Evolutionary conservation across 1,140 invertebrate genomes (phyloP), one percentile per base, ranked within the genome.

Genomic region (Linepithema humile): DNA sequence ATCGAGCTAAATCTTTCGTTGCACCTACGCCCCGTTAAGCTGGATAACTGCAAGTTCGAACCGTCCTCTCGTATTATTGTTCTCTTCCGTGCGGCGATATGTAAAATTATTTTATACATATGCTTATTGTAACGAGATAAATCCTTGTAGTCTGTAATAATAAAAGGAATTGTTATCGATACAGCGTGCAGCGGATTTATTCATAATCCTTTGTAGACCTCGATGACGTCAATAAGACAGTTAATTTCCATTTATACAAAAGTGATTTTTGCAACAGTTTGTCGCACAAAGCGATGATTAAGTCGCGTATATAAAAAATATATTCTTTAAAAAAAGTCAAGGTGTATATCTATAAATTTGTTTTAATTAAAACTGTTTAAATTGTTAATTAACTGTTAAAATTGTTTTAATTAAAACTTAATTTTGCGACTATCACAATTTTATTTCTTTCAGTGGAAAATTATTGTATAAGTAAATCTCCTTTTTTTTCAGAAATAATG

Each of bases 141-240:
- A 87, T 90, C 84, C 85, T 90, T 90, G 85, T 90, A 90, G 84
- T 73, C 80, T 77, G 70, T 85, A 91, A 91, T 90, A 90, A 91
- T 91, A 77, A 89, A 86, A 83, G 9, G 48, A 90, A 88, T 90
- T 90, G 90, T 91, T 91, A 90, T 86, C 82, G 59, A 91, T 74
- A 26, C 38, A 2, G 4, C 12, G 6, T 0, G 17, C 26, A 29
- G 5, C 29, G 17, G 4, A 50, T 78, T 78, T 3, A 40, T 10
- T 35, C 17, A 53, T 29, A 38, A 67, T 78, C 9, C 62, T 45
- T 62, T 4, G 23, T 29, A n/a, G 9, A 59, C 23, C 55, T 55
- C 26, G 7, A 72, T 17, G 50, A 12, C 29, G 55, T 20, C 48
- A 53, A 53, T 72, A 38, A 72, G 53, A 72, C 35, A 17, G 35